Evolutionary conservation across 2,797 vertebrate genomes (phyloP).

Genomic region (Odontamblyopus lacepedii): DNA sequence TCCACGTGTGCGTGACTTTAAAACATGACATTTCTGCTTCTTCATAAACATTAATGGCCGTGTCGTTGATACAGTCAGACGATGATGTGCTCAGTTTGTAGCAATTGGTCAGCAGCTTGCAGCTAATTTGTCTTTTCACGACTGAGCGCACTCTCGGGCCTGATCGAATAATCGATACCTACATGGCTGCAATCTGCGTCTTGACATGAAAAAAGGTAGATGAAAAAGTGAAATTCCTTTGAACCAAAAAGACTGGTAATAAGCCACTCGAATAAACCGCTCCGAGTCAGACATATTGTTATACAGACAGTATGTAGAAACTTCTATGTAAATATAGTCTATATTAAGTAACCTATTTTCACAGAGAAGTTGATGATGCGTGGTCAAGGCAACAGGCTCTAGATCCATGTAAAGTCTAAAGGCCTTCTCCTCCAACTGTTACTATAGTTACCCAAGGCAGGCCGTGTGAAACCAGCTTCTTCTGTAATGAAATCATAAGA

Average conservation of each 20-base stretch:
- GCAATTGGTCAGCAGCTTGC: conserved; percentile 76
- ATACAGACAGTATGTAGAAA: conserved; percentile 5
- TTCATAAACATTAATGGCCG: conserved; percentile 60
- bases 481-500: conserved; percentile 10
- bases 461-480: conserved; percentile 5
- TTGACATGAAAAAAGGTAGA: conserved; percentile 51
- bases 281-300: not conserved
- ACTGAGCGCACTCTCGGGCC: conserved; percentile 68
- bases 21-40: conserved; percentile 33
- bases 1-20: conserved; percentile 5
- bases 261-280: conserved; percentile 1
- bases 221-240: conserved; percentile 42
- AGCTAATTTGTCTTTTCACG: conserved; percentile 79
- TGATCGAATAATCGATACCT: conserved; percentile 75
- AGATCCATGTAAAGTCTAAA: conserved; percentile 35
- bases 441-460: conserved; percentile 15
- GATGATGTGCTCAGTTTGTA: conserved; percentile 71
- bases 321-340: conserved; percentile 36
- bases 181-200: conserved; percentile 70
- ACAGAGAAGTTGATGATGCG: conserved; percentile 31
- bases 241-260: conserved; percentile 27
- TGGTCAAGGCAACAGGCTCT: conserved; percentile 62
- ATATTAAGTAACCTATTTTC: conserved; percentile 1
- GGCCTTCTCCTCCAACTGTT: conserved; percentile 31
- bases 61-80: conserved; percentile 60